These are phyloP conservation scores for Sebastes trivittatus DNA, from an alignment of 2,797 vertebrate genomes.

Conservation along the genomic window DNA sequence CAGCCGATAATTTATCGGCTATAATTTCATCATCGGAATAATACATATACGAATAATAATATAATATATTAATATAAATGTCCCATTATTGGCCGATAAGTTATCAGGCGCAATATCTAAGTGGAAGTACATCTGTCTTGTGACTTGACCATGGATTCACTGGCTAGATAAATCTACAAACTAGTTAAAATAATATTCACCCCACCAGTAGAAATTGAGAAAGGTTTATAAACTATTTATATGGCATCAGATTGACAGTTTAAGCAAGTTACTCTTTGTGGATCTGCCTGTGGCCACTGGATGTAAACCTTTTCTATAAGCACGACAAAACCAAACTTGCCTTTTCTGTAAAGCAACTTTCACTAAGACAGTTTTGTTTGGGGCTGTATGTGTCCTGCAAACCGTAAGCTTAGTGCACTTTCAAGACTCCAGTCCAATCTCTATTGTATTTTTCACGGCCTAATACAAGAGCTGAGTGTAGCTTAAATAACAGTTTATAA, in stretches of 20 bases:
- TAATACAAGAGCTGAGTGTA: constrained; percentile 77
- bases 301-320: background rate
- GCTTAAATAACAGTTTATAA: constrained; percentile 88
- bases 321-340: background rate
- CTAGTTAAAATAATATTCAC: background rate
- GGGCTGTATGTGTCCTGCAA: constrained; percentile 25
- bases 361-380: constrained; percentile 12
- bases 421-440: constrained; percentile 72
- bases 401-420: constrained; percentile 39
- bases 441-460: constrained; percentile 82
- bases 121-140: background rate
- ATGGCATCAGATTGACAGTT: background rate
- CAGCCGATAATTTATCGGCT: too few species aligned
- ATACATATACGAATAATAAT: too few species aligned
- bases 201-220: background rate
- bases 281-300: background rate
- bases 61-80: too few species aligned
- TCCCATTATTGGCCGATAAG: too few species aligned
- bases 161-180: background rate
- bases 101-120: too few species aligned
- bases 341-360: constrained; percentile 23
- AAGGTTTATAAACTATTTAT: background rate
- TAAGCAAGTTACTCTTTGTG: background rate
- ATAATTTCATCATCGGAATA: too few species aligned
- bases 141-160: background rate